A percentile compares a stretch with the other conserved stretches of the same genome.
Evolutionary conservation across 1,140 invertebrate species (phyloP).

Genomic region (Solen grandis): DNA sequence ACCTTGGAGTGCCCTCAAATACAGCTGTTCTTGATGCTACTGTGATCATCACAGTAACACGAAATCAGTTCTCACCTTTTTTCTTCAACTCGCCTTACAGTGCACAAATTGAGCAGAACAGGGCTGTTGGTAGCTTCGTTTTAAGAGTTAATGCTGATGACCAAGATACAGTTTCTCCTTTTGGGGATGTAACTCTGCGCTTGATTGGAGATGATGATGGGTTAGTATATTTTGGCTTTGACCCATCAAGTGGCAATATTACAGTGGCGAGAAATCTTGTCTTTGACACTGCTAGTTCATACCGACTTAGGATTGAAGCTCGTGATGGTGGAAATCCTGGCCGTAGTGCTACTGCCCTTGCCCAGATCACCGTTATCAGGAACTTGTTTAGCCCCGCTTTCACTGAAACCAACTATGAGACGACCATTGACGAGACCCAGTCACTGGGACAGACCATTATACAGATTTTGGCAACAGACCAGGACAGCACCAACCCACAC

Average conservation of each 20-base stretch:
- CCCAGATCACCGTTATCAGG: slow-evolving; percentile 62
- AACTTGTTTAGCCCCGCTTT: slow-evolving; percentile 26
- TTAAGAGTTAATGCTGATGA: slow-evolving; percentile 60
- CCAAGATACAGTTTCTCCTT: slow-evolving; percentile 57
- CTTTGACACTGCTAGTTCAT: slow-evolving; percentile 32
- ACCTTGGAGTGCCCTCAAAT: slow-evolving; percentile 28
- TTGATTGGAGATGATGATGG: slow-evolving; percentile 44
- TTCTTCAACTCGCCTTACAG: slow-evolving; percentile 55
- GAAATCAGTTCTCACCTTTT: slow-evolving; percentile 66
- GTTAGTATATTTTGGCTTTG: slow-evolving; percentile 33
- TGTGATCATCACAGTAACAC: slow-evolving; percentile 53
- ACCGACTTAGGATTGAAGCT: slow-evolving; percentile 65
- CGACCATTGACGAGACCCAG: slow-evolving; percentile 54
- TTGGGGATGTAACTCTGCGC: slow-evolving; percentile 16
- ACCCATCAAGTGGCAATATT: slow-evolving; percentile 24
- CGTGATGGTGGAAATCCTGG: slow-evolving; percentile 64
- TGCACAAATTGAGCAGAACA: slow-evolving; percentile 60
- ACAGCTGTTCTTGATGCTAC: slow-evolving; percentile 15
- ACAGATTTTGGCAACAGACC: slow-evolving; percentile 26
- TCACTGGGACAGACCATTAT: slow-evolving; percentile 12
- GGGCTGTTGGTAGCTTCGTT: slow-evolving; percentile 55
- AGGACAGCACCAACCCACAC: slow-evolving; percentile 6
- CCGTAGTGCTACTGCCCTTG: slow-evolving; percentile 59
- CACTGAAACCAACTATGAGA: slow-evolving; percentile 22
- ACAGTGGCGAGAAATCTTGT: slow-evolving; percentile 16